A percentile compares a stretch with the other conserved stretches of the same genome.
Evolutionary conservation across 1,140 invertebrate species (phyloP).

Genomic region (Platorchestia sp.): DNA sequence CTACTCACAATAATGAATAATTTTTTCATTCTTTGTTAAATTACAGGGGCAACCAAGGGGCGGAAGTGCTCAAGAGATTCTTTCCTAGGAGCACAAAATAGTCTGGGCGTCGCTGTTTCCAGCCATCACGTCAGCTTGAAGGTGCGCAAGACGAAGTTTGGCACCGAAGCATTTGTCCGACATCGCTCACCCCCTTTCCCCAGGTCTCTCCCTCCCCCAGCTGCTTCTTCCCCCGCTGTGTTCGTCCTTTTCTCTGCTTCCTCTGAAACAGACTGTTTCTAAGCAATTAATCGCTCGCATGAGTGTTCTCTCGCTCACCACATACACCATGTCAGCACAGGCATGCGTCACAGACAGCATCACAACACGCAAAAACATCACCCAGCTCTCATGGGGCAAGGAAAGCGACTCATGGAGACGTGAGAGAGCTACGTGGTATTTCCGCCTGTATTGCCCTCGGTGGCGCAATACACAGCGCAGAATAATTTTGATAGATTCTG

Average conservation of each 20-base stretch:
- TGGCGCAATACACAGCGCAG: not conserved
- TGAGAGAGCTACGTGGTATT: not conserved
- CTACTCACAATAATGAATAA: not conserved
- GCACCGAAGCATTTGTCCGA: constrained; percentile 50
- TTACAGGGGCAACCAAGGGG: not conserved
- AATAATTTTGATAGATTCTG: not conserved
- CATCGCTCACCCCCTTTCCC: constrained; percentile 12
- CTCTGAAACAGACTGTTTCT: constrained; percentile 46
- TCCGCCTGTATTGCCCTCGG: not conserved
- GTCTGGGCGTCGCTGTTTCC: not conserved
- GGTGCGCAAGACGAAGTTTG: constrained; percentile 10
- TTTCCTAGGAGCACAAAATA: not conserved
- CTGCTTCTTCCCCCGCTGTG: not conserved
- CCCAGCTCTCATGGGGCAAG: not conserved
- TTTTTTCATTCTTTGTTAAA: not conserved
- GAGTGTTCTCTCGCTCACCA: not conserved
- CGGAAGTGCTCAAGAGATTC: not conserved
- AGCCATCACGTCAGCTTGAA: not conserved
- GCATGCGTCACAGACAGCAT: not conserved
- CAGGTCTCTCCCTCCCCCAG: not conserved
- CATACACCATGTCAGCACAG: not conserved
- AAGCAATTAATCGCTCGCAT: not conserved
- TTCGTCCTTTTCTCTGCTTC: not conserved
- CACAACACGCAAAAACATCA: not conserved
- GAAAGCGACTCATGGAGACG: not conserved